Base-by-base conservation (phyloP, 2,888 invertebrate species). In the Caenorhabditis sp. region DNA sequence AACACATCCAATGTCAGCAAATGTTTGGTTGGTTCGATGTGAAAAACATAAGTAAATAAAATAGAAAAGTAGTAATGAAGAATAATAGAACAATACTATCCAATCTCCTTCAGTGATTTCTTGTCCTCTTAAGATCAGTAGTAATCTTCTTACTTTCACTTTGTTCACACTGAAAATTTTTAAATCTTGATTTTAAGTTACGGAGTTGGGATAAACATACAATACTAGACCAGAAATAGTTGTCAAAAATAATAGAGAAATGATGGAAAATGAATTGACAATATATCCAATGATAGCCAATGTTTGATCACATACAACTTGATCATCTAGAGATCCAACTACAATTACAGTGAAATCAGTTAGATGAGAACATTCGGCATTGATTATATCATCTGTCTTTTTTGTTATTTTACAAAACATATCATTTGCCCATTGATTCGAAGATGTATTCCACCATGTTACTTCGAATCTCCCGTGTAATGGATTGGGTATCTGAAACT, bases 291-390 rank as follows among this genome's bases (percentile, higher is more conserved):
- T 43, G 0, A 64, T 62, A 1, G 65, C 67, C 8, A 78, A 58
- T 12, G 69, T 60, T n/a, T 24, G 24, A 54, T 73, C 70, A 57
- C 78, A 78, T 2, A 78, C 76, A 37, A 57, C 31, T 2, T 70
- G 66, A 49, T 76, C 76, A 36, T 78, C 60, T 17, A 72, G 26
- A 31, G 63, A 61, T 2, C 76, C 76, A 27, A 63, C 72, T 10
- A 81, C 77, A 24, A 81, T 66, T 14, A 81, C 69, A 1, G 83
- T 78, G 54, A 83, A 83, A 57, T 83, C 83, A 0, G 83, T 83
- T 23, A 83, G 66, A 66, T 83, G 83, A 12, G 51, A 59, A 59
- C 83, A 83, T 3, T 68, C 55, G 12, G 81, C 82, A 0, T 36
- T 64, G 10, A 80, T 63, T 14, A 76, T 62, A 1, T 73, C 76